Evolutionary conservation across 2,113 vertebrate species (phyloP).

Genomic region (Thamnaconus septentrionalis): DNA sequence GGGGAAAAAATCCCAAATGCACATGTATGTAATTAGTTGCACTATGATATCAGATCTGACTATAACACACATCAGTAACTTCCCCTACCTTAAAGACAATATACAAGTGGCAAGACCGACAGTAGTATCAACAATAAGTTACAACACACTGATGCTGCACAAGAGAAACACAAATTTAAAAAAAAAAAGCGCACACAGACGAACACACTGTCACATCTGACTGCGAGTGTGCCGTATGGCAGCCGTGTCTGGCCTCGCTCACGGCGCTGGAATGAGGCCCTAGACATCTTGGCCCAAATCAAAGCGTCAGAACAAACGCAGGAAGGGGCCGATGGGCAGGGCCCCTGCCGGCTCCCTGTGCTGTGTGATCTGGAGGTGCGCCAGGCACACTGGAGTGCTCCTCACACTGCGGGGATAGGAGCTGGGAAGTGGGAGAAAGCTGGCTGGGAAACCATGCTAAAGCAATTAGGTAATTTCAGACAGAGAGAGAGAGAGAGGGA

Average conservation of each 20-base stretch:
- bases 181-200: too few relatives aligned
- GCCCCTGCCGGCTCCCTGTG: constrained; percentile 38
- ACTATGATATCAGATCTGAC: too few relatives aligned
- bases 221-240: background rate
- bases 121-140: constrained; percentile 18
- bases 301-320: constrained; percentile 80
- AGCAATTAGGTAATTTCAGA: constrained; percentile 5
- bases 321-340: constrained; percentile 73
- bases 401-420: constrained; percentile 35
- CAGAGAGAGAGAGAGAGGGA: too few relatives aligned
- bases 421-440: too few relatives aligned
- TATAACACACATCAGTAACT: too few relatives aligned
- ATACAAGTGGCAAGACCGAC: constrained; percentile 35
- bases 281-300: constrained; percentile 80
- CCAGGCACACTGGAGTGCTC: constrained; percentile 59
- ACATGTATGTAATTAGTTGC: too few relatives aligned
- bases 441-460: constrained; percentile 21
- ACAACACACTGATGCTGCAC: background rate
- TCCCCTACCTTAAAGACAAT: background rate
- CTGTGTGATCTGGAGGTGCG: constrained; percentile 69
- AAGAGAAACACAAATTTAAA: too few relatives aligned
- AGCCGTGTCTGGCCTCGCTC: constrained; percentile 45
- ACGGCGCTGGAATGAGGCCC: constrained; percentile 61
- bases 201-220: too few relatives aligned
- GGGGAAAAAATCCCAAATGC: too few relatives aligned